phyloP scores from a whole-genome alignment of 2,888 invertebrate genomes.

The Piscicola geometra region DNA sequence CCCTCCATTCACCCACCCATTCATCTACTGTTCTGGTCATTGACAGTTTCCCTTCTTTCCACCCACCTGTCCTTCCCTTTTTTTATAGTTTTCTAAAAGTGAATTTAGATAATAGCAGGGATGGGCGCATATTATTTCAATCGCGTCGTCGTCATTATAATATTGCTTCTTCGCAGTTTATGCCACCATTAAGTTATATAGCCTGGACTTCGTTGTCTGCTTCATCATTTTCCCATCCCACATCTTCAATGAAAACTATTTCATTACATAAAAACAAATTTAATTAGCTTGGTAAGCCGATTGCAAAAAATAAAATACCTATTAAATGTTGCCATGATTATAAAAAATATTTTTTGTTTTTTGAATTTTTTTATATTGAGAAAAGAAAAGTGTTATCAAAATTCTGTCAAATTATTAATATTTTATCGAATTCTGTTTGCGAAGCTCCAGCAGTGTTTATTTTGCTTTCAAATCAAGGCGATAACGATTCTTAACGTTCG shows the following conservation, averaged over 20 bases:
- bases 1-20: no score
- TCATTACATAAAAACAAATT: no score
- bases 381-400: no score
- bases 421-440: neutral
- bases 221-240: neutral
- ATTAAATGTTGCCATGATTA: no score
- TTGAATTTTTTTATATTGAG: no score
- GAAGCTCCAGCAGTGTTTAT: neutral
- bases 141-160: neutral
- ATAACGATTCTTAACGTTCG: neutral
- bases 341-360: no score
- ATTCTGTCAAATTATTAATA: neutral
- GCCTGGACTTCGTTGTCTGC: neutral
- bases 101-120: conserved; percentile 8
- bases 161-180: conserved; percentile 3
- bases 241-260: no score
- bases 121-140: conserved; percentile 13
- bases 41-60: no score
- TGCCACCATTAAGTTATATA: neutral
- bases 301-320: neutral
- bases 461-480: neutral
- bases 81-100: conserved; percentile 1
- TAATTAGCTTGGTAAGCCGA: no score
- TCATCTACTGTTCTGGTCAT: no score
- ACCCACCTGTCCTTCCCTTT: neutral